Conservation (phyloP, 2,113 vertebrate genomes). For the Urocitellus parryii region DNA sequence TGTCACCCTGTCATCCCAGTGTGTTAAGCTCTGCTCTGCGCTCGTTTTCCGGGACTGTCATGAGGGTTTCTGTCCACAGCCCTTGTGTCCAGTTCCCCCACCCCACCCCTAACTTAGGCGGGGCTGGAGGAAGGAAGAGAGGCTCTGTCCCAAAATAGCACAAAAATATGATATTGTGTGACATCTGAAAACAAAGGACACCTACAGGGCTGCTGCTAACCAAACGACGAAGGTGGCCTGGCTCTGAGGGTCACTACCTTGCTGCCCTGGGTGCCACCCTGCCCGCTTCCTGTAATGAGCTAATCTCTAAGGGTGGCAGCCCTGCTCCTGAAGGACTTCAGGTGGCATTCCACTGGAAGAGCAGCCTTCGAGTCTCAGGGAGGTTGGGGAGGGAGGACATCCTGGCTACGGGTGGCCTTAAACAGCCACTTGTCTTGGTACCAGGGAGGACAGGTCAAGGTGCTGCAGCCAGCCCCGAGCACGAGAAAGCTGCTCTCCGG, state of each 20-base stretch:
- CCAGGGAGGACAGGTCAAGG: neutral
- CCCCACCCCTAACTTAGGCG: neutral
- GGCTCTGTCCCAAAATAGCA: neutral
- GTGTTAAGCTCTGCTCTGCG: neutral
- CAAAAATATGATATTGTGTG: neutral
- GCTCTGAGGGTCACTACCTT: neutral
- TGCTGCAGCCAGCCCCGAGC: neutral
- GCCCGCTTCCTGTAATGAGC: neutral
- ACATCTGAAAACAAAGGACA: neutral
- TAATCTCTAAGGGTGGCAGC: neutral
- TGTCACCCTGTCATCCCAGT: accelerated
- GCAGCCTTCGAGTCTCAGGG: neutral
- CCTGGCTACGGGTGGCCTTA: neutral
- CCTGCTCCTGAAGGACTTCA: neutral
- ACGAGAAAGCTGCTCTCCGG: neutral
- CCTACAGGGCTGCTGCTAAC: neutral
- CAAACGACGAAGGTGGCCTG: accelerated
- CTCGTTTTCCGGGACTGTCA: neutral
- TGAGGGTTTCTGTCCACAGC: neutral
- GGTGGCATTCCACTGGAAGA: neutral
- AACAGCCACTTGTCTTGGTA: neutral
- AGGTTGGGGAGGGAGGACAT: neutral
- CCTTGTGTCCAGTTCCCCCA: neutral
- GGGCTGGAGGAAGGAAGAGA: neutral
- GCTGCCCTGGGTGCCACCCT: neutral